Base-by-base conservation (phyloP, 2,888 invertebrate genomes). In the Zygaena filipendulae region DNA sequence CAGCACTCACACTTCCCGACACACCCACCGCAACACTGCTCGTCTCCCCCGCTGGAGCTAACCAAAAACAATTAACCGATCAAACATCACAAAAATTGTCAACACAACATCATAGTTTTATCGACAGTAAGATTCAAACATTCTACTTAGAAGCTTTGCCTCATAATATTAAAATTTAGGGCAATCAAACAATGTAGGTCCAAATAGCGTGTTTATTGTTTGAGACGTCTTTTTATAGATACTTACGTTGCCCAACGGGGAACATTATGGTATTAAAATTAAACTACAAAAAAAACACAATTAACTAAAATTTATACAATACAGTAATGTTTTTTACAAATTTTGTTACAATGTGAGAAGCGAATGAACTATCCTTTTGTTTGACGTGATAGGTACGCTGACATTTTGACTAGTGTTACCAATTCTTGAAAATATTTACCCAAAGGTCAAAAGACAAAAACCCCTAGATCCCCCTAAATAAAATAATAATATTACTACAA, bases 1-100 rank as follows among this genome's bases (percentile, higher is more conserved):
- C 84, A 50, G 86, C 82, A 54, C 85, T 86, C 61, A 84, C 85
- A 63, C 72, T 58, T 29, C 63, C 67, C 36, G 69, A 48, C 43
- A 68, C 72, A 49, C 69, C 59, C 44, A 74, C 74, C 34, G 72
- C 62, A 40, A 67, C 68, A 45, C 63, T 60, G 50, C 71, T 77
- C 49, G 77, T 69, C 63, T 77, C 77, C 75, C 77, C 77, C 70
- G 77, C 70, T 72, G 77, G 72, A 71, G 74, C 77, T 79, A 39
- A 25, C 7, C 13, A 26, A 20, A 33, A 22, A 21, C 30, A 35
- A 23, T 13, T 30, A 22, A 25, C 12, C 27, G 25, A 23, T 29
- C 4, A 26, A 21, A 9, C 16, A 25, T 30, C 27, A 25, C 19
- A 24, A 27, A 19, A 21, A 34, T 11, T 26, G 22, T 24, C 20